phyloP scores from a whole-genome alignment of 2,888 invertebrate species.

The Drosophila sordidula region DNA sequence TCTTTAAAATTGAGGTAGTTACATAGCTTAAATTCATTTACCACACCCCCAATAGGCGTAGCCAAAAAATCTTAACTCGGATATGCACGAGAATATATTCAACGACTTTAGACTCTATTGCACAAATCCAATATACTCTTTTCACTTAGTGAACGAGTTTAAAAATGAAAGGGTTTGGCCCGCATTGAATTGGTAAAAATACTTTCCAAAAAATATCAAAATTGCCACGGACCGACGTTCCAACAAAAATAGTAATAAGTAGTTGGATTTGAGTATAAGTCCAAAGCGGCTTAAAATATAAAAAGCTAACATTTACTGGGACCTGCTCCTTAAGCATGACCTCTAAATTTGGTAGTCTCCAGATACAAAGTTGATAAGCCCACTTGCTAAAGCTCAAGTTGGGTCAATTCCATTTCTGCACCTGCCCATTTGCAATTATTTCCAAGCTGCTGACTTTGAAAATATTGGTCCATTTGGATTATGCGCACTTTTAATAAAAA shows the following conservation, averaged over 20 bases:
- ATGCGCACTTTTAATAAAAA: conserved; percentile 45
- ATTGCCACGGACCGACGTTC: background rate
- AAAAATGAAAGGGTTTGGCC: too few relatives aligned
- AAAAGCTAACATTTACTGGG: background rate
- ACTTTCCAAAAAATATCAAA: background rate
- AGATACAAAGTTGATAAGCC: background rate
- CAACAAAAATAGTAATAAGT: background rate
- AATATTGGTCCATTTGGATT: conserved; percentile 37
- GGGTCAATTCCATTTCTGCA: conserved; percentile 16
- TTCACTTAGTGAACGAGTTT: too few relatives aligned
- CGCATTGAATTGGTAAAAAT: too few relatives aligned
- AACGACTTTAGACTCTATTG: too few relatives aligned
- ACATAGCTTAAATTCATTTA: too few relatives aligned
- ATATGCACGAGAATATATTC: too few relatives aligned
- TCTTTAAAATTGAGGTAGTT: too few relatives aligned
- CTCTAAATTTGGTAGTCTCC: background rate
- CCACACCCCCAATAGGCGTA: too few relatives aligned
- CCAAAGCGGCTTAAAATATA: background rate
- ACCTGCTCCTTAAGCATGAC: background rate
- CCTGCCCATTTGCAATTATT: conserved; percentile 48
- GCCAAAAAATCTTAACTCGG: too few relatives aligned
- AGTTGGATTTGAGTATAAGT: background rate
- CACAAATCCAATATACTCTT: too few relatives aligned
- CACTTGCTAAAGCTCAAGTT: conserved; percentile 1
- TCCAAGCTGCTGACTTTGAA: conserved; percentile 50